Conservation (phyloP, 2,113 vertebrate genomes). For the Pachycephala philippinensis region DNA sequence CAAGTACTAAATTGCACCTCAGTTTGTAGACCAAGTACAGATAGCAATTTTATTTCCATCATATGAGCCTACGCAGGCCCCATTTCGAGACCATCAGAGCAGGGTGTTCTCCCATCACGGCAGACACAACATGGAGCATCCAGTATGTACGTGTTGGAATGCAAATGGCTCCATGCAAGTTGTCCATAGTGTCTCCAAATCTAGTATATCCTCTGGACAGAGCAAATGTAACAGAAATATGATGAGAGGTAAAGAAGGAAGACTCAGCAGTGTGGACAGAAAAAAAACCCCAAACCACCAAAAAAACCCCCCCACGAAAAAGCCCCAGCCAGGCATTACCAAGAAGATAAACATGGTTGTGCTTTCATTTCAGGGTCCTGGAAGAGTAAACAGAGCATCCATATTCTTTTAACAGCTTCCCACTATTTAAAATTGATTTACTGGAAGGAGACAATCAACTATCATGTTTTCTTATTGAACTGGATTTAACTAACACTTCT, state of each 20-base stretch:
- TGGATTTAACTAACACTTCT: not conserved
- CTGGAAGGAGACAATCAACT: not conserved
- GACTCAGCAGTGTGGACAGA: not conserved
- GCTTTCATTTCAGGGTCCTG: not conserved
- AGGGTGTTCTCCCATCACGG: not conserved
- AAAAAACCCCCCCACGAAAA: not conserved
- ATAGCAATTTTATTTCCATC: not conserved
- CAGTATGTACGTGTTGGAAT: not conserved
- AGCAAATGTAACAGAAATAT: not conserved
- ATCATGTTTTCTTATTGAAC: not conserved
- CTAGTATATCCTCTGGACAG: not conserved
- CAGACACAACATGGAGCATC: not conserved
- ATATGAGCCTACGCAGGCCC: not conserved
- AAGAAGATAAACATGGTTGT: not conserved
- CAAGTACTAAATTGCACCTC: not conserved
- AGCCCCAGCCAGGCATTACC: not conserved
- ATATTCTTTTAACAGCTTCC: not conserved
- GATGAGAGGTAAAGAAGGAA: not conserved
- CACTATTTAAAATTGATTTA: not conserved
- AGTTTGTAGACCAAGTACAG: not conserved
- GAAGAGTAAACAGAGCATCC: not conserved
- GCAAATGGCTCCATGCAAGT: not conserved
- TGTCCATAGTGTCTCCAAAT: not conserved
- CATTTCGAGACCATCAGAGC: not conserved
- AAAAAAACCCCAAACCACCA: not conserved